Evolutionary conservation across 2,797 vertebrate genomes (phyloP).

Genomic region (Trematomus bernacchii): DNA sequence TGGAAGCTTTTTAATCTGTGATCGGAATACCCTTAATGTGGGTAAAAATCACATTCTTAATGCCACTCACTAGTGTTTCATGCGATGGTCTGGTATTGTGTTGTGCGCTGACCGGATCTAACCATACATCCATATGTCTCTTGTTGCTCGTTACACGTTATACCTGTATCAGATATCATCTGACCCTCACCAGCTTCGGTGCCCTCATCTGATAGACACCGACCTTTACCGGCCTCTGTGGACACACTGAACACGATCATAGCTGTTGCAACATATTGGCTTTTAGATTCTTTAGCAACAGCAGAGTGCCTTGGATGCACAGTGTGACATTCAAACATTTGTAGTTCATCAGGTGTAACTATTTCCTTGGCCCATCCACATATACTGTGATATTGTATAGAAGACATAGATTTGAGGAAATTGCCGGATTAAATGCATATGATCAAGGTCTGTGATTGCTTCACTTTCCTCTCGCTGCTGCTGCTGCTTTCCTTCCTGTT

Average conservation of each 20-base stretch:
- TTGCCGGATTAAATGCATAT: not conserved
- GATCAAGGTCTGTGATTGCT: not conserved
- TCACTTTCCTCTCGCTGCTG: not conserved
- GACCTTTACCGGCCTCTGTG: constrained; percentile 23
- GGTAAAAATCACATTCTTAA: not conserved
- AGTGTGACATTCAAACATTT: not conserved
- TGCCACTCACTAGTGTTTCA: too few species aligned
- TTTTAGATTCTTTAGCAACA: not conserved
- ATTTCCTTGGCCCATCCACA: not conserved
- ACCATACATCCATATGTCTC: too few species aligned
- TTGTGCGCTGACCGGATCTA: not conserved
- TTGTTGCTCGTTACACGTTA: constrained; percentile 5
- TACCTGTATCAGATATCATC: constrained; percentile 20
- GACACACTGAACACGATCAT: constrained; percentile 32
- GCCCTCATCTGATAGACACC: constrained; percentile 15
- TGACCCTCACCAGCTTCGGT: constrained; percentile 22
- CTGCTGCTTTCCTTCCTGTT: constrained; percentile 19
- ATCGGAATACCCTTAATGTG: not conserved
- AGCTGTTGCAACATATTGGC: not conserved
- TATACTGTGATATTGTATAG: not conserved
- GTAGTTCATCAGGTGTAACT: too few species aligned
- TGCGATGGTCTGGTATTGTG: not conserved
- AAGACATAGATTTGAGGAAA: not conserved
- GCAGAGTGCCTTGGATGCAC: not conserved
- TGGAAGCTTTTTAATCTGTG: not conserved